Base-by-base conservation (phyloP, 2,888 invertebrate genomes). In the Apamea crenata region DNA sequence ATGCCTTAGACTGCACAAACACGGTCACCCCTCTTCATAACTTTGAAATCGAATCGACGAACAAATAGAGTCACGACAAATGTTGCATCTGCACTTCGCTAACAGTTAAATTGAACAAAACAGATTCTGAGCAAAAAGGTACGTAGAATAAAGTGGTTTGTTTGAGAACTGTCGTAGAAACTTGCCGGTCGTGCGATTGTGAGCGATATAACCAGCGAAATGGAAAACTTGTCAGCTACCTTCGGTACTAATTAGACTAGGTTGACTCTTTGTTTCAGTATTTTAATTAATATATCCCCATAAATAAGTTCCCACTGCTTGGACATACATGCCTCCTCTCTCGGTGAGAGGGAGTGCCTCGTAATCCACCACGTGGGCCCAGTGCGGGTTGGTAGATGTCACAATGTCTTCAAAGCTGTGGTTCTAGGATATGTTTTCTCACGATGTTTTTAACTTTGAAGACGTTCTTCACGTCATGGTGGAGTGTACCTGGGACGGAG, bases 121-220 rank as follows among this genome's bases (percentile, higher is more conserved):
- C 68, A 72, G 72, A 68, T 81, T 40, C 66, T 25, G 56, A 44
- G 36, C 72, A 81, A 83, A 84, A 73, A 59, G 63, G 59, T 69
- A 69, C 59, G 63, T 63, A n/a, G 53, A 76, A 73, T 47, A 85
- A 77, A 83, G 47, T 77, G 86, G 77, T 70, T 81, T 66, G 82
- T 77, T 85, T 66, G 12, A 59, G 44, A 85, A 85, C 69, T 81
- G 61, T 36, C 36, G 56, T 72, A 36, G 47, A 77, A 85, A 85
- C 47, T 77, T 74, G 21, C 69, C 2, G n/a, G 71, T 71, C 47
- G 65, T 53, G 36, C 16, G 21, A 36, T n/a, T 44, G 59, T 69
- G 59, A 16, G 56, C 50, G 61, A 70, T 68, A 73, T 44, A 40
- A 29, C 32, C 16, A n/a, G 40, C 29, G 69, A 47, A 32, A 44